Percentiles rank a stretch among this genome's conserved stretches.
These are phyloP conservation scores for Meriones unguiculatus DNA, from an alignment of 2,113 vertebrate genomes.

Conservation along the genomic window DNA sequence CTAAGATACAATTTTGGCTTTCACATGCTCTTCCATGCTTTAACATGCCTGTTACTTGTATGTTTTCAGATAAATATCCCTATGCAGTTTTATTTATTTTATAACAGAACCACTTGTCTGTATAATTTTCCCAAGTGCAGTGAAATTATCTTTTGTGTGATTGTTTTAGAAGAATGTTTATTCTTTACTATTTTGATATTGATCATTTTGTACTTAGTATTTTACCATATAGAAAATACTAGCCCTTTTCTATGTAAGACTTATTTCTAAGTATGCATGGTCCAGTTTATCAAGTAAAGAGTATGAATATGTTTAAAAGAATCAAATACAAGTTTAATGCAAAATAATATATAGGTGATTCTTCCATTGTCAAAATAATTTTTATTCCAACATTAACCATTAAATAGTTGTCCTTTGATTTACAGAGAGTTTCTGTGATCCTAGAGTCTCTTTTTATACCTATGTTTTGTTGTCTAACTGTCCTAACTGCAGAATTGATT, in stretches of 20 bases:
- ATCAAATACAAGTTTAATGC: background rate
- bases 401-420: background rate
- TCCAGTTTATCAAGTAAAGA: background rate
- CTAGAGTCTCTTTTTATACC: background rate
- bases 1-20: background rate
- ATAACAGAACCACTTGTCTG: background rate
- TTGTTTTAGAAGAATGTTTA: background rate
- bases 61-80: background rate
- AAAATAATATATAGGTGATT: background rate
- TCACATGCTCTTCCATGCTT: background rate
- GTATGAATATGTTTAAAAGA: background rate
- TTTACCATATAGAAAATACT: background rate
- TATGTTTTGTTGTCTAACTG: background rate
- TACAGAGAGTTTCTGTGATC: background rate
- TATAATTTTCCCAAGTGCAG: background rate
- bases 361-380: background rate
- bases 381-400: background rate
- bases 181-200: background rate
- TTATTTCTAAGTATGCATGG: background rate
- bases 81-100: background rate
- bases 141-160: background rate
- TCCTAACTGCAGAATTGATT: background rate
- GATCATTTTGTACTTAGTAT: background rate
- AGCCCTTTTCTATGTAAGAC: background rate
- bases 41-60: background rate